Percentiles rank a stretch among this genome's conserved stretches.
phyloP scores from a whole-genome alignment of 2,797 vertebrate species.

The Tympanoctomys barrerae region DNA sequence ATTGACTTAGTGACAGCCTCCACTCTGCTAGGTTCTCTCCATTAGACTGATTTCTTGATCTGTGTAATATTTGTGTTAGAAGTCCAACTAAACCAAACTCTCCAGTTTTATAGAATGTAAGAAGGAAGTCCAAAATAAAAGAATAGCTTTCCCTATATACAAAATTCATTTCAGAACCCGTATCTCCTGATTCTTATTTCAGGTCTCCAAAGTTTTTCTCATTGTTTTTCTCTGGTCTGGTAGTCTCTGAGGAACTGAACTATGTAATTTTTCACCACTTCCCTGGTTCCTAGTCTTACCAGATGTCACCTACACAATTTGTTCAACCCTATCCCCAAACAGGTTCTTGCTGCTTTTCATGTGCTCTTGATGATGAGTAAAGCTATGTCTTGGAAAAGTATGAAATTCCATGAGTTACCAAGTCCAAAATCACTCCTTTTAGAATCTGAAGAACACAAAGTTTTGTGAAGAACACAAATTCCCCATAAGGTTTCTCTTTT shows the following conservation, averaged over 20 bases:
- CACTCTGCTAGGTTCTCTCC: neutral
- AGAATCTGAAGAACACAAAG: constrained; percentile 33
- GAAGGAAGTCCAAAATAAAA: neutral
- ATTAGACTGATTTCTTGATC: neutral
- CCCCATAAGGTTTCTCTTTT: constrained; percentile 78
- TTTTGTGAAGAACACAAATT: constrained; percentile 32
- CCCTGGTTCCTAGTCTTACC: neutral
- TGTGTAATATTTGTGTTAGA: neutral
- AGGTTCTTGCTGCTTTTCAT: neutral
- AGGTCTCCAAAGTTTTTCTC: neutral
- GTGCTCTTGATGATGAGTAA: neutral
- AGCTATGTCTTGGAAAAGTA: neutral
- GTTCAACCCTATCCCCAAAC: neutral
- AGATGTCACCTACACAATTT: neutral
- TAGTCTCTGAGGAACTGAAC: neutral
- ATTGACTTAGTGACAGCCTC: neutral
- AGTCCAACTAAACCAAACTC: neutral
- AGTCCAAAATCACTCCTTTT: neutral
- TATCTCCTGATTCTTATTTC: neutral
- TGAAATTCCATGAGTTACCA: neutral
- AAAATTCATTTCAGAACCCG: neutral
- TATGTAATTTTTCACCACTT: neutral
- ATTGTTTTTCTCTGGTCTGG: neutral
- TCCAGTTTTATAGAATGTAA: neutral
- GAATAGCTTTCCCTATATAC: neutral